Evolutionary conservation across 2,888 invertebrate species (phyloP).

Genomic region (Gnatocerus cornutus): DNA sequence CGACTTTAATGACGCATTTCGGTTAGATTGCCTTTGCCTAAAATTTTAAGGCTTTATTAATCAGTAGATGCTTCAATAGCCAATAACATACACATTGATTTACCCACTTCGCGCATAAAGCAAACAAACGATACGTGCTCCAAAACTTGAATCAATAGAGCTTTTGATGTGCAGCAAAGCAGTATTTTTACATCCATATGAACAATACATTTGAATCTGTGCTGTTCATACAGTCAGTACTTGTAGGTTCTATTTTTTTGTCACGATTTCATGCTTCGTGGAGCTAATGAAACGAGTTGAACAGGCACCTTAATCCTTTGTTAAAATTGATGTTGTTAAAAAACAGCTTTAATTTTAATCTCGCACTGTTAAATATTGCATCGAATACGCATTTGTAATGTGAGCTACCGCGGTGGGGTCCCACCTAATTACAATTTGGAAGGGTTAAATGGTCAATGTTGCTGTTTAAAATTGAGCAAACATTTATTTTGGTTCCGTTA

Average conservation of each 20-base stretch:
- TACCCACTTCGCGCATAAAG: conserved; percentile 1
- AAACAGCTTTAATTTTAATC: too few relatives aligned
- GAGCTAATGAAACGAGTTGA: too few relatives aligned
- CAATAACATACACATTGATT: not conserved
- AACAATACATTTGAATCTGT: not conserved
- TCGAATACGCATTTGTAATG: conserved; percentile 3
- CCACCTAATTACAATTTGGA: conserved; percentile 17
- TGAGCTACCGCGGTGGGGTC: not conserved
- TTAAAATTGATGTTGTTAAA: too few relatives aligned
- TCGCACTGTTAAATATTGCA: not conserved
- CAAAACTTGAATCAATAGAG: conserved; percentile 1
- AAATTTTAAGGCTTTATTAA: conserved; percentile 13
- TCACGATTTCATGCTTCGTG: too few relatives aligned
- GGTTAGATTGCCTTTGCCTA: conserved; percentile 24
- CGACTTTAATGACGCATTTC: conserved; percentile 25
- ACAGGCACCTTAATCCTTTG: too few relatives aligned
- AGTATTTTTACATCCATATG: not conserved
- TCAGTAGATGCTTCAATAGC: not conserved
- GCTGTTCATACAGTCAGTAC: not conserved
- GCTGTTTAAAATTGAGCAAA: conserved; percentile 25
- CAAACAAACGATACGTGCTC: not conserved
- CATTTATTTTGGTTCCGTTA: conserved; percentile 16
- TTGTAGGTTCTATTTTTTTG: not conserved
- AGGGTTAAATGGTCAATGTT: not conserved
- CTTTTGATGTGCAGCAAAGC: conserved; percentile 4